A percentile compares a stretch with the other conserved stretches of the same genome.
Evolutionary conservation across 2,113 vertebrate genomes (phyloP).

Genomic region (Ellobius talpinus): DNA sequence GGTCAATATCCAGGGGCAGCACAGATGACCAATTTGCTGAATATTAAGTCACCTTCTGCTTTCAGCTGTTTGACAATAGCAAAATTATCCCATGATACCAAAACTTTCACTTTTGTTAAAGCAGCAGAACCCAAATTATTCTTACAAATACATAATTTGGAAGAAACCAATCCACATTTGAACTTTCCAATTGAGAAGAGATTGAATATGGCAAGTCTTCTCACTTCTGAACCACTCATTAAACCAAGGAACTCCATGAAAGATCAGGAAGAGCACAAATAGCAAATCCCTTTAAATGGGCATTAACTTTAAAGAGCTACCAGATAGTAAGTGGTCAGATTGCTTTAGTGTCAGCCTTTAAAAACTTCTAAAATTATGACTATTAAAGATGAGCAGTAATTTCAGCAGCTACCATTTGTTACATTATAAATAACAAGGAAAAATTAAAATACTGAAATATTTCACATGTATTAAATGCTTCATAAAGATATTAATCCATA

Average conservation of each 20-base stretch:
- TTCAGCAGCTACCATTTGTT: background rate
- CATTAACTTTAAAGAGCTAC: background rate
- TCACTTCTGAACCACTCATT: background rate
- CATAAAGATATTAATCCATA: background rate
- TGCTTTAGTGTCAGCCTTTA: background rate
- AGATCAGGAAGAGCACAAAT: background rate
- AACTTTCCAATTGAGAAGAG: background rate
- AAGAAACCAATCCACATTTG: background rate
- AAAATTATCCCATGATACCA: background rate
- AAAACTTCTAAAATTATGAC: background rate
- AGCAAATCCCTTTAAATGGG: background rate
- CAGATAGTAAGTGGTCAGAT: background rate
- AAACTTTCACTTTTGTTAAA: conserved; percentile 50
- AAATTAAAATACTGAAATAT: background rate
- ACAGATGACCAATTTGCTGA: background rate
- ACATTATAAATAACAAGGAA: background rate
- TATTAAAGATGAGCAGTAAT: background rate
- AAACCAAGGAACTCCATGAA: background rate
- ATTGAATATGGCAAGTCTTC: background rate
- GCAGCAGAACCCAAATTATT: conserved; percentile 47
- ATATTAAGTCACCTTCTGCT: conserved; percentile 66
- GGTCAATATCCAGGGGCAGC: background rate
- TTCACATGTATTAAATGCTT: background rate
- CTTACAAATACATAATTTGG: background rate
- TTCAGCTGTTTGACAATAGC: background rate